Percentiles rank a stretch among this genome's conserved stretches.
These are phyloP conservation scores for Aphodius sticticus DNA, from an alignment of 2,888 invertebrate species.

Conservation along the genomic window DNA sequence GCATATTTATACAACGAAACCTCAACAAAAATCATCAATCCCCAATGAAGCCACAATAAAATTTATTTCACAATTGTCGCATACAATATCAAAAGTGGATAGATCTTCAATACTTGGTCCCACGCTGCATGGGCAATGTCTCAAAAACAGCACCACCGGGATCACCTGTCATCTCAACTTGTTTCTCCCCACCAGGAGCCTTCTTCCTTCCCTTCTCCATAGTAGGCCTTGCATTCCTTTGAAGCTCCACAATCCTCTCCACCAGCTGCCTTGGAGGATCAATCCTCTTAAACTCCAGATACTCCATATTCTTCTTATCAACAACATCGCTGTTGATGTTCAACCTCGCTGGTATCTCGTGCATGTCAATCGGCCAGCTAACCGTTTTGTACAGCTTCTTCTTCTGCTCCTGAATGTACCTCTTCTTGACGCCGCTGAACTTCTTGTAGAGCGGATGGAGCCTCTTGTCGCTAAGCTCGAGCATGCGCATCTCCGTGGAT, in stretches of 20 bases:
- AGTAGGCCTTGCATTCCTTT: slow-evolving; percentile 44
- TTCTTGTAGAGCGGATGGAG: slow-evolving; percentile 55
- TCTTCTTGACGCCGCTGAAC: slow-evolving; percentile 37
- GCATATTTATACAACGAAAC: not conserved
- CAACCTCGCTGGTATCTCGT: slow-evolving; percentile 50
- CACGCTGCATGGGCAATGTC: slow-evolving; percentile 35
- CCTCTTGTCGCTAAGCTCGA: slow-evolving; percentile 51
- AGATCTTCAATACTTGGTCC: slow-evolving; percentile 22
- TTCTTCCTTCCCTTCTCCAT: slow-evolving; percentile 33
- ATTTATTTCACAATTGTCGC: not conserved
- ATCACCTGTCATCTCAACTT: slow-evolving; percentile 9
- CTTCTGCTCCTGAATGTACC: slow-evolving; percentile 26
- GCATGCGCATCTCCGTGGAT: slow-evolving; percentile 50
- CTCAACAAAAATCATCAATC: not conserved
- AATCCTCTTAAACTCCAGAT: slow-evolving; percentile 51
- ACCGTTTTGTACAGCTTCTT: slow-evolving; percentile 44
- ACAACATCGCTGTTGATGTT: slow-evolving; percentile 50
- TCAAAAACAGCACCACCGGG: slow-evolving; percentile 32
- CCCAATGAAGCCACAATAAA: not conserved
- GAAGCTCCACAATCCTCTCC: slow-evolving; percentile 50
- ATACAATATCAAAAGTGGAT: not conserved
- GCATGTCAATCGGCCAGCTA: slow-evolving; percentile 48
- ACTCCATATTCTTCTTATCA: slow-evolving; percentile 53
- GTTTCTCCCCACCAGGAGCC: slow-evolving; percentile 13
- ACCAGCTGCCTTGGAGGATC: slow-evolving; percentile 52